Evolutionary conservation across 2,113 vertebrate genomes (phyloP).

Genomic region (Prochilodus magdalenae): DNA sequence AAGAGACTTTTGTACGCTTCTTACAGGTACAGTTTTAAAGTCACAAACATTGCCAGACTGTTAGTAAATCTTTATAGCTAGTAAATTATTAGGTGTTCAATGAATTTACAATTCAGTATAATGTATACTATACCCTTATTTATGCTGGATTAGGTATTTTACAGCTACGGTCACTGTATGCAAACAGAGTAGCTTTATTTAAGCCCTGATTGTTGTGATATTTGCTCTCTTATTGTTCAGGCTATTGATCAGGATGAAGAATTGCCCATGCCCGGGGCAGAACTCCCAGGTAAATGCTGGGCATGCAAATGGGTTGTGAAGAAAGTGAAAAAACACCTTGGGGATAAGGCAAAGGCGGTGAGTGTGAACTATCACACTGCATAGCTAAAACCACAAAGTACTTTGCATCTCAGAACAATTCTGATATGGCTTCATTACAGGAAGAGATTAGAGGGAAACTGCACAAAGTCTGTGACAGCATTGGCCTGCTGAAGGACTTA

Average conservation of each 20-base stretch:
- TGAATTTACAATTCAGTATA: too few species aligned
- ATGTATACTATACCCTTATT: too few species aligned
- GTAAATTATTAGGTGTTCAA: too few species aligned
- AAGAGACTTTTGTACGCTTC: too few species aligned
- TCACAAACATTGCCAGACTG: too few species aligned
- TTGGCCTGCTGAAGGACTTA: slow-evolving; percentile 46
- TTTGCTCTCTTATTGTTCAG: slow-evolving; percentile 6
- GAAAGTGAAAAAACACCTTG: slow-evolving; percentile 42
- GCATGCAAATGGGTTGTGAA: slow-evolving; percentile 63
- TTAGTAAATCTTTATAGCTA: too few species aligned
- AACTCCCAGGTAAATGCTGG: slow-evolving; percentile 63
- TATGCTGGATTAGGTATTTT: too few species aligned
- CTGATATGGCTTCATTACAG: background rate
- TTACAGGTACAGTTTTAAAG: too few species aligned
- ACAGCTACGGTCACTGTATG: too few species aligned
- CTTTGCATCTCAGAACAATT: background rate
- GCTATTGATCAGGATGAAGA: background rate
- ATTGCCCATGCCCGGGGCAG: background rate
- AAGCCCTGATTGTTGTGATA: background rate
- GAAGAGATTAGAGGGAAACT: slow-evolving; percentile 46
- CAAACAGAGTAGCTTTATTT: too few species aligned
- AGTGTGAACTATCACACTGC: background rate
- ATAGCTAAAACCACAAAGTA: background rate
- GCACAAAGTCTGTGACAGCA: slow-evolving; percentile 39
- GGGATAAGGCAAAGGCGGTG: slow-evolving; percentile 37